Conservation (phyloP, 1,140 invertebrate species). For the Leucophenga varia region DNA sequence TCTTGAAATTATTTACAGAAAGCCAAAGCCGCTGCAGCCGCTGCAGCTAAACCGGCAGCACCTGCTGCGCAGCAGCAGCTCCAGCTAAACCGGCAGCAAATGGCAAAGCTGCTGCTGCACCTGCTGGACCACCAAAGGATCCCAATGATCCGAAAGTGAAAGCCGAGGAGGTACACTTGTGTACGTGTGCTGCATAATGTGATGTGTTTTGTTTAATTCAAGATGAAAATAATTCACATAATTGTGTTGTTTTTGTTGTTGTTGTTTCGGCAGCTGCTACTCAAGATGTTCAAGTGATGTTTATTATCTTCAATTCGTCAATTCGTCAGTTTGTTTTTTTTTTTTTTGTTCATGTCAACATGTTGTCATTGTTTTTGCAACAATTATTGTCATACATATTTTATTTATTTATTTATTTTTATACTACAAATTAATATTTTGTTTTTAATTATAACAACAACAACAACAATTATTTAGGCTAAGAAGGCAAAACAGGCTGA, state of each 20-base stretch:
- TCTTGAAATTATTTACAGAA: conserved; percentile 2
- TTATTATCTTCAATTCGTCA: background rate
- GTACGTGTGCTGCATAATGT: conserved; percentile 52
- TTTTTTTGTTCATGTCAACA: no score
- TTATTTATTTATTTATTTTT: background rate
- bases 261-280: no score
- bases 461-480: conserved; percentile 65
- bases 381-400: background rate
- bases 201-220: no score
- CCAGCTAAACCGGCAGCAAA: conserved; percentile 4
- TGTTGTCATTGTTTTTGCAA: no score
- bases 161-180: conserved; percentile 52
- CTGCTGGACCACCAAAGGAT: conserved; percentile 46
- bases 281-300: no score
- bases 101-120: conserved; percentile 23
- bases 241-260: no score
- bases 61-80: conserved; percentile 15
- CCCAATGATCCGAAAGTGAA: conserved; percentile 51
- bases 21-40: conserved; percentile 20
- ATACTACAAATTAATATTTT: background rate
- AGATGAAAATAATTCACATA: no score
- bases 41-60: conserved; percentile 27
- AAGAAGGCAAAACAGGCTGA: conserved; percentile 93
- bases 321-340: background rate
- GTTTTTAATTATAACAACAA: background rate